phyloP scores from a whole-genome alignment of 2,113 vertebrate species.

The Stigmatopora argus region DNA sequence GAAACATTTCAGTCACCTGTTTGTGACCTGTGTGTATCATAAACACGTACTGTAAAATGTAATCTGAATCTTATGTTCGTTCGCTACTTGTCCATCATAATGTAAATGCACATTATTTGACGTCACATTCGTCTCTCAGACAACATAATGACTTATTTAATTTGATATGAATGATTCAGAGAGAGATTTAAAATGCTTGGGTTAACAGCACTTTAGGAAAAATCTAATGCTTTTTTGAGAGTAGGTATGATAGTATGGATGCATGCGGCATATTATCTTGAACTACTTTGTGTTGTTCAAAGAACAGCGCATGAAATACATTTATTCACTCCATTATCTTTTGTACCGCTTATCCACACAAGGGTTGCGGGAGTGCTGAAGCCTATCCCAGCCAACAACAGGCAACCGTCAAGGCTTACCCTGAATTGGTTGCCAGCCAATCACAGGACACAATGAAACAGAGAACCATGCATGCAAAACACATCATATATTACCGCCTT shows the following conservation, averaged over 20 bases:
- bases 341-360: no score
- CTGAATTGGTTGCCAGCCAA: no score
- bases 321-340: no score
- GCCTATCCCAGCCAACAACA: no score
- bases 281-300: not conserved
- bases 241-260: constrained; percentile 4
- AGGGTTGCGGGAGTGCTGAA: no score
- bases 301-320: not conserved
- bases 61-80: not conserved
- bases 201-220: constrained; percentile 5
- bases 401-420: no score
- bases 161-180: constrained; percentile 58
- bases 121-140: constrained; percentile 35
- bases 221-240: constrained; percentile 24
- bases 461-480: not conserved
- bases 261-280: constrained; percentile 6
- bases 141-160: constrained; percentile 61
- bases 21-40: not conserved
- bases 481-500: not conserved
- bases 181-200: constrained; percentile 42
- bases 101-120: constrained; percentile 43
- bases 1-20: not conserved
- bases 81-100: not conserved
- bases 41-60: not conserved
- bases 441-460: not conserved